These are phyloP conservation scores for Raja brachyura DNA, from an alignment of 2,113 vertebrate genomes.

Conservation along the genomic window DNA sequence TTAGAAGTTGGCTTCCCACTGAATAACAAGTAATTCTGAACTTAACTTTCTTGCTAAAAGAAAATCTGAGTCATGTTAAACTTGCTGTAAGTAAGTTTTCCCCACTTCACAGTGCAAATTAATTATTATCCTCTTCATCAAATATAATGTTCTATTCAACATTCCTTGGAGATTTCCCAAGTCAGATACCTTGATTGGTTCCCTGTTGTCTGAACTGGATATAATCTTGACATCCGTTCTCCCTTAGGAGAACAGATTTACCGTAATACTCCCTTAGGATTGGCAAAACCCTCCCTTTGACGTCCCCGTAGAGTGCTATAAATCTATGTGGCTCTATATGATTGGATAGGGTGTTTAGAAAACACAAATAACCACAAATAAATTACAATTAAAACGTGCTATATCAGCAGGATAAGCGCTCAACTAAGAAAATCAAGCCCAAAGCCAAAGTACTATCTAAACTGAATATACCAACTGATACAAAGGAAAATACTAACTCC, in stretches of 20 bases:
- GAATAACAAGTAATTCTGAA: not conserved
- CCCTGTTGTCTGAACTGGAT: not conserved
- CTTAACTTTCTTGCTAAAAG: not conserved
- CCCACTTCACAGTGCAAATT: not conserved
- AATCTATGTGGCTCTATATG: not conserved
- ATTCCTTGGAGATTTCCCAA: not conserved
- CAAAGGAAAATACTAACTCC: no score
- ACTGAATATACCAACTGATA: no score
- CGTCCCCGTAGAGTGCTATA: not conserved
- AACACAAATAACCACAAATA: not conserved
- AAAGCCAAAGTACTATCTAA: no score
- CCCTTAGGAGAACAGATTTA: not conserved
- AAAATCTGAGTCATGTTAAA: not conserved
- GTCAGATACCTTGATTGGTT: not conserved
- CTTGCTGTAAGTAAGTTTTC: not conserved
- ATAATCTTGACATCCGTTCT: not conserved
- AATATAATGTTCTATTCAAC: not conserved
- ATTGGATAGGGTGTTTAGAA: not conserved
- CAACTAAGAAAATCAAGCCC: no score
- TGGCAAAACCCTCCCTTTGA: not conserved
- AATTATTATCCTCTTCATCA: not conserved
- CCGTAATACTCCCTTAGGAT: no score
- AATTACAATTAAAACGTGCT: no score
- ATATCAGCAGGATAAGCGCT: no score
- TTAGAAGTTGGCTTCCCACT: not conserved